These are phyloP conservation scores for Epicampocera succincta DNA, from an alignment of 2,888 invertebrate species.

Conservation along the genomic window DNA sequence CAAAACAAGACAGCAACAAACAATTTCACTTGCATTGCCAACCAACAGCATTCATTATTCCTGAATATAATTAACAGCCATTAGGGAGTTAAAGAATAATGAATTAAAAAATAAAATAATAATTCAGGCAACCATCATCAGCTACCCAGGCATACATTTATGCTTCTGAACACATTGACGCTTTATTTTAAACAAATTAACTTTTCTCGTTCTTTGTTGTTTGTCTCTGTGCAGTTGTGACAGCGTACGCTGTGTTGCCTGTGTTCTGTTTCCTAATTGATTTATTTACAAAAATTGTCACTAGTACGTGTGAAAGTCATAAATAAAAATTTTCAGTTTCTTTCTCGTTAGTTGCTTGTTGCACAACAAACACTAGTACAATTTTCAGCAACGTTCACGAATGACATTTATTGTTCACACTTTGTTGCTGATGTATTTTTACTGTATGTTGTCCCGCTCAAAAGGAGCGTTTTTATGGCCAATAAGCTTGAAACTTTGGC, in stretches of 20 bases:
- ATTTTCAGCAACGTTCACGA: constrained; percentile 34
- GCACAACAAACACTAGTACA: constrained; percentile 31
- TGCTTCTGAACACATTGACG: constrained; percentile 10
- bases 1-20: constrained; percentile 5
- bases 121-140: constrained; percentile 38
- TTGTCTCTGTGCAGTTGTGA: constrained; percentile 1
- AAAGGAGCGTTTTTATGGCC: constrained; percentile 17
- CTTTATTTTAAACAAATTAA: constrained; percentile 62
- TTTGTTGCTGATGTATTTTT: constrained; percentile 41
- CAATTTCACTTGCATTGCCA: constrained; percentile 37
- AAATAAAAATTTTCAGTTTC: constrained; percentile 61
- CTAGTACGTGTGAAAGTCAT: constrained; percentile 67
- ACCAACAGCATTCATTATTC: constrained; percentile 33
- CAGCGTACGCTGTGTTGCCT: constrained; percentile 1
- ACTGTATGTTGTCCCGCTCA: constrained; percentile 21
- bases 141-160: neutral
- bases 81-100: constrained; percentile 61
- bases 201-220: constrained; percentile 44
- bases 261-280: constrained; percentile 60
- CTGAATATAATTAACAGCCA: constrained; percentile 60
- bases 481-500: constrained; percentile 4
- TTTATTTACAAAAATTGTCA: constrained; percentile 68
- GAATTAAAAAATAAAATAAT: constrained; percentile 55
- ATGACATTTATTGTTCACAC: constrained; percentile 65
- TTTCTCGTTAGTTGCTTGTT: constrained; percentile 25